Evolutionary conservation across 2,888 invertebrate genomes (phyloP), one percentile per base, ranked within the genome.

Genomic region (Chrysolina haemoptera): DNA sequence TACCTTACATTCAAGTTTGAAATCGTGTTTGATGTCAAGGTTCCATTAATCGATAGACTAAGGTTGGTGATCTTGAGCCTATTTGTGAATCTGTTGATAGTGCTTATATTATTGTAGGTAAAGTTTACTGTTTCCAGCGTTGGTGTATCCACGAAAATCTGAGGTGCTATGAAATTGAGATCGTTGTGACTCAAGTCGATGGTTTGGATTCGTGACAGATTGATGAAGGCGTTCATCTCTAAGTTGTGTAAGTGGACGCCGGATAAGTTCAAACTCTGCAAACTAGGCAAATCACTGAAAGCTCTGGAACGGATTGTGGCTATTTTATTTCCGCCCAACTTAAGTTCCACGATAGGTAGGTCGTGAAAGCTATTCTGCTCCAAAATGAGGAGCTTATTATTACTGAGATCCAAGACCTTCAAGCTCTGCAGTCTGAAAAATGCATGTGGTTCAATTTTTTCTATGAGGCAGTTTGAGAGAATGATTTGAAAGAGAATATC

Each of bases 161-260:
- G 18, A 9, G 22, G 20, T 43, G 62, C 43, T 50, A 72, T 55
- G 11, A 27, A 10, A 1, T 35, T 18, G 48, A 75, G 20, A 20
- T 68, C 40, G 50, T 75, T 75, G 53, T 59, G 43, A 20, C 63
- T 71, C 16, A 75, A 62, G 18, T 75, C 71, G 3, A 74, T 35
- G 6, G 16, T 48, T 22, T 18, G n/a, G 14, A 62, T n/a, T 1
- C 6, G 46, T n/a, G 40, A 4, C 62, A 75, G n/a, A 41, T 62
- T 53, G 16, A 14, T 27, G 46, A 75, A 74, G 12, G 71, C 46
- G 3, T 59, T 16, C 16, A 8, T 16, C 12, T 69, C 66, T 9
- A 75, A 14, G 27, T 55, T 59, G 2, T 35, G 22, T 12, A 75
- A 68, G 12, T 43, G 9, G 2, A 50, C 22, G 11, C 20, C 6